phyloP scores from a whole-genome alignment of 2,797 vertebrate species.

The Labeo calbasu region DNA sequence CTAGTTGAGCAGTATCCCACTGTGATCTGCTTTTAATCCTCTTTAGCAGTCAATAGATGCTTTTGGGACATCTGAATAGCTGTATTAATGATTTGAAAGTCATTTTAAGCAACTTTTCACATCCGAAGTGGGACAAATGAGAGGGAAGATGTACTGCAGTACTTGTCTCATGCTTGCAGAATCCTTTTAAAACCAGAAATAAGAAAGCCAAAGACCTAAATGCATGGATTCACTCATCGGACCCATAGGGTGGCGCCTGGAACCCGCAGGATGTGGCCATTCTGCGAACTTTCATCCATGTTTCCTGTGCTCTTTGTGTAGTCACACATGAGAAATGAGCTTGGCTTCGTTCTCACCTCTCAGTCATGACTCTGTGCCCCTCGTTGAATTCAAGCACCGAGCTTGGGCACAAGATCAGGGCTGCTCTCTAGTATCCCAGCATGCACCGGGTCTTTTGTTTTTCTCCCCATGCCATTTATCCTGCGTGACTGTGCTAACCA shows the following conservation, averaged over 20 bases:
- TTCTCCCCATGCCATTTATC: constrained; percentile 34
- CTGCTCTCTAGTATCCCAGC: constrained; percentile 32
- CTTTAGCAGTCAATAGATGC: neutral
- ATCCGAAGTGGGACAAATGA: neutral
- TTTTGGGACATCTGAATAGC: neutral
- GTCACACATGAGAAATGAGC: constrained; percentile 45
- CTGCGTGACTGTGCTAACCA: constrained; percentile 38
- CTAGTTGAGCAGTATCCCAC: neutral
- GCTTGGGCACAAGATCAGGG: constrained; percentile 22
- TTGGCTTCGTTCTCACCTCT: constrained; percentile 31
- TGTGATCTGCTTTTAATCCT: neutral
- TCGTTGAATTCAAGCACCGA: neutral
- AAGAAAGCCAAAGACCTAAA: neutral
- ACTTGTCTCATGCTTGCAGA: neutral
- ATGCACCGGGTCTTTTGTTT: constrained; percentile 37
- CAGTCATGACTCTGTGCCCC: constrained; percentile 18
- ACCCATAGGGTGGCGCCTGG: neutral
- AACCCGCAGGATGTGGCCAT: constrained; percentile 51
- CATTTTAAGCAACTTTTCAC: neutral
- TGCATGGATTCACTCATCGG: constrained; percentile 41
- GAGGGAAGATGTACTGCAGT: neutral
- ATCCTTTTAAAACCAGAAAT: neutral
- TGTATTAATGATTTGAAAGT: neutral
- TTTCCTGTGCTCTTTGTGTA: constrained; percentile 52
- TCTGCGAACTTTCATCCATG: constrained; percentile 53